Conservation (phyloP, 2,113 vertebrate genomes). For the Rhadina sibilatrix region DNA sequence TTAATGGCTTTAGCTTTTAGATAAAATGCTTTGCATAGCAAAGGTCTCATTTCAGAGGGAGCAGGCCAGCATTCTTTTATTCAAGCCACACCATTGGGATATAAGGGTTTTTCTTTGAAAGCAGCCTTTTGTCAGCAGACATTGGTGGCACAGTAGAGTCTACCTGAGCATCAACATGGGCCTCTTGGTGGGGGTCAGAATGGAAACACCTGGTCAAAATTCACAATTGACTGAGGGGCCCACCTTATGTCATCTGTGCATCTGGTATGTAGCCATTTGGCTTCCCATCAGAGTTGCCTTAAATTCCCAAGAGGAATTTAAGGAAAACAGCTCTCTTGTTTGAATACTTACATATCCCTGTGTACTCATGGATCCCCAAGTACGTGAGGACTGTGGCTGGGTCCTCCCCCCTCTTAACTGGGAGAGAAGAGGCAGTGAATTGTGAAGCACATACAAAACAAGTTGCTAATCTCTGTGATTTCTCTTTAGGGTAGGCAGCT, state of each 20-base stretch:
- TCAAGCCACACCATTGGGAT: background rate
- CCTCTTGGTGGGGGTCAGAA: background rate
- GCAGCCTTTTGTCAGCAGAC: background rate
- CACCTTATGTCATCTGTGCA: background rate
- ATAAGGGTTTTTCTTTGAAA: background rate
- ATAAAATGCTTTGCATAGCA: background rate
- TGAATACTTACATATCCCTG: background rate
- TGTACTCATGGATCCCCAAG: background rate
- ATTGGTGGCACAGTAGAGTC: background rate
- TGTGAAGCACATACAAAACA: background rate
- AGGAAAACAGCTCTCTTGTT: background rate
- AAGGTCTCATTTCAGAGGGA: background rate
- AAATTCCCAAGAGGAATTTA: background rate
- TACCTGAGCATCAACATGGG: background rate
- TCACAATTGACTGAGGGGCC: background rate
- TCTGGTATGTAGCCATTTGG: background rate
- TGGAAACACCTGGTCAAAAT: background rate
- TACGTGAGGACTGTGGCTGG: fast-evolving
- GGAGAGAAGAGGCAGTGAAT: background rate
- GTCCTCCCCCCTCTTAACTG: fast-evolving
- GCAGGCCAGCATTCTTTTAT: background rate
- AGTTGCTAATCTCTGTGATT: background rate
- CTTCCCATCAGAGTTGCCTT: background rate
- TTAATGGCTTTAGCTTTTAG: background rate
- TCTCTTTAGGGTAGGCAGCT: constrained; percentile 62